Percentiles rank a stretch among this genome's conserved stretches.
Evolutionary conservation across 2,888 invertebrate species (phyloP).

Genomic region (Platynereis dumerilii): DNA sequence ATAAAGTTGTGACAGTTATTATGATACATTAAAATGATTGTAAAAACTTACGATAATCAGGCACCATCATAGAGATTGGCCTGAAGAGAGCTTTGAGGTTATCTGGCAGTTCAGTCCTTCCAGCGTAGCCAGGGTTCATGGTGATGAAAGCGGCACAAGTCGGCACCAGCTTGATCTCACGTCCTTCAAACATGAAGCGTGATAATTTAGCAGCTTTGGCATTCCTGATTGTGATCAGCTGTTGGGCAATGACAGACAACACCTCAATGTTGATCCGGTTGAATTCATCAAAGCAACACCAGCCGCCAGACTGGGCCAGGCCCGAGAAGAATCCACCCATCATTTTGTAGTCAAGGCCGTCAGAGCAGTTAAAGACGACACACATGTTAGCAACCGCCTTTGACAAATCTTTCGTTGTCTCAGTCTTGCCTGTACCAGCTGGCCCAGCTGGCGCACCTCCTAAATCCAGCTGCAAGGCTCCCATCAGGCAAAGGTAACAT

Average conservation of each 20-base stretch:
- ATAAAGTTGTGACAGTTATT: no score
- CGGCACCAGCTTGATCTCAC: conserved; percentile 81
- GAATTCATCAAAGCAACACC: conserved; percentile 93
- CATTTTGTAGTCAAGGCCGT: conserved; percentile 76
- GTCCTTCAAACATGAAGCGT: conserved; percentile 87
- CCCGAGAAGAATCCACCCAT: conserved; percentile 93
- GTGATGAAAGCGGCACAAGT: conserved; percentile 87
- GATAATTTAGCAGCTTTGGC: conserved; percentile 75
- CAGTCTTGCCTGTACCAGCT: conserved; percentile 86
- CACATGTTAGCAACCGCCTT: conserved; percentile 88
- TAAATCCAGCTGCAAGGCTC: conserved; percentile 84
- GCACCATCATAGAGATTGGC: conserved; percentile 91
- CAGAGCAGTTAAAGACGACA: conserved; percentile 90
- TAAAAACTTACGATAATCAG: conserved; percentile 81
- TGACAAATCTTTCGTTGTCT: conserved; percentile 88
- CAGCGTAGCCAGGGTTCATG: conserved; percentile 92
- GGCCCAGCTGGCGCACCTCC: conserved; percentile 89
- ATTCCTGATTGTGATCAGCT: conserved; percentile 84
- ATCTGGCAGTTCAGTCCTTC: conserved; percentile 86
- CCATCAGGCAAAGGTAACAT: conserved; percentile 88
- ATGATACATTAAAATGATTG: no score
- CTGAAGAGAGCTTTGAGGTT: conserved; percentile 86
- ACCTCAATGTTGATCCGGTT: conserved; percentile 91
- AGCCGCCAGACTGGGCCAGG: conserved; percentile 86
- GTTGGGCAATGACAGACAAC: conserved; percentile 87